A percentile compares a stretch with the other conserved stretches of the same genome.
These are phyloP conservation scores for Lepus timidus DNA, from an alignment of 2,113 vertebrate genomes.

Conservation along the genomic window DNA sequence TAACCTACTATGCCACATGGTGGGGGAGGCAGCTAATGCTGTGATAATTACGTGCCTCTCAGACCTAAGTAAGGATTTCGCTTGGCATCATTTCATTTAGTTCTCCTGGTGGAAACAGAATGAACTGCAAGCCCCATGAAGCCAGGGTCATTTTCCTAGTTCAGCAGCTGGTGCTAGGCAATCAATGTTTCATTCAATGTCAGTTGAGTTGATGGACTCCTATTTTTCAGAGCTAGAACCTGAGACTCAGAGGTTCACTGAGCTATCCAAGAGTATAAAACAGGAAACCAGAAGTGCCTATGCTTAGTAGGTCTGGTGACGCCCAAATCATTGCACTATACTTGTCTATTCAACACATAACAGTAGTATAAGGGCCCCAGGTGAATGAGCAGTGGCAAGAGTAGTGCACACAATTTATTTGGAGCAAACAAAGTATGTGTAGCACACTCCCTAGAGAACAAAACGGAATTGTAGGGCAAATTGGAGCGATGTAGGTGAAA, in stretches of 20 bases:
- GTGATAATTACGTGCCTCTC: not conserved
- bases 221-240: not conserved
- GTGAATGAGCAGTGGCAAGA: not conserved
- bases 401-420: not conserved
- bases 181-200: not conserved
- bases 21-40: not conserved
- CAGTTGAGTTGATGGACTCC: not conserved
- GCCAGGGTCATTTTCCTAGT: not conserved
- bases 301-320: not conserved
- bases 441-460: not conserved
- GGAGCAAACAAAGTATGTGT: not conserved
- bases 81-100: not conserved
- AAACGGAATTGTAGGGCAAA: not conserved
- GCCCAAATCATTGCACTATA: not conserved
- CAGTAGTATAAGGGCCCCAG: not conserved
- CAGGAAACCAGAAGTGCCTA: not conserved
- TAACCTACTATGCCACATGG: no score
- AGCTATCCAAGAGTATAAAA: not conserved
- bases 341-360: not conserved
- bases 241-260: not conserved
- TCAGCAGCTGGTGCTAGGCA: not conserved
- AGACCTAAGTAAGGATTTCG: not conserved
- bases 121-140: not conserved
- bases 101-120: not conserved
- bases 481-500: not conserved